phyloP scores from a whole-genome alignment of 2,888 invertebrate species.

The Plusia festucae region DNA sequence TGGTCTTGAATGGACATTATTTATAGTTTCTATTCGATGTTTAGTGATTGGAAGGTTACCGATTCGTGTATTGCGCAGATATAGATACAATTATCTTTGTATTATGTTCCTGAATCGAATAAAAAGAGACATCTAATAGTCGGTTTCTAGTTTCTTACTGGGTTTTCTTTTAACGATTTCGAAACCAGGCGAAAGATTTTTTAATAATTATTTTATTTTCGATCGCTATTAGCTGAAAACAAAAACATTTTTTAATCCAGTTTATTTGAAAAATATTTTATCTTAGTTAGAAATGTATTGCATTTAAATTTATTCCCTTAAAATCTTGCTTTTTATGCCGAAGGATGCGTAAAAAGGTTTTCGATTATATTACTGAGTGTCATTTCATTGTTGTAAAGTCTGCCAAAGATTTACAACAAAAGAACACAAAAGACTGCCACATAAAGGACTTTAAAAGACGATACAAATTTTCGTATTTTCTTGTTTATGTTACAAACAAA shows the following conservation, averaged over 20 bases:
- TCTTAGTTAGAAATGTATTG: too few species aligned
- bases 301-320: too few species aligned
- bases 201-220: too few species aligned
- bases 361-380: conserved; percentile 34
- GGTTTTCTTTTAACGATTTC: too few species aligned
- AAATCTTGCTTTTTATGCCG: conserved; percentile 17
- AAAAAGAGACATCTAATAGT: too few species aligned
- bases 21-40: conserved; percentile 28
- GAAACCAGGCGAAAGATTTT: too few species aligned
- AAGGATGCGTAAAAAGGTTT: conserved; percentile 19
- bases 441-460: conserved; percentile 20
- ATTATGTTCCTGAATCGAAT: neutral
- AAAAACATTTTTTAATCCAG: too few species aligned
- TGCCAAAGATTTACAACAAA: conserved; percentile 23
- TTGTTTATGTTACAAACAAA: conserved; percentile 14
- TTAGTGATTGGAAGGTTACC: neutral
- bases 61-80: neutral
- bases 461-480: conserved; percentile 25
- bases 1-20: conserved; percentile 32
- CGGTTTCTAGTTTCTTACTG: too few species aligned
- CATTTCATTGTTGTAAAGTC: conserved; percentile 45
- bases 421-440: conserved; percentile 23
- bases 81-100: neutral
- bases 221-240: too few species aligned
- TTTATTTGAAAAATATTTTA: too few species aligned